Base-by-base conservation (phyloP, 2,888 invertebrate genomes). In the Alloscopus bannaensis region DNA sequence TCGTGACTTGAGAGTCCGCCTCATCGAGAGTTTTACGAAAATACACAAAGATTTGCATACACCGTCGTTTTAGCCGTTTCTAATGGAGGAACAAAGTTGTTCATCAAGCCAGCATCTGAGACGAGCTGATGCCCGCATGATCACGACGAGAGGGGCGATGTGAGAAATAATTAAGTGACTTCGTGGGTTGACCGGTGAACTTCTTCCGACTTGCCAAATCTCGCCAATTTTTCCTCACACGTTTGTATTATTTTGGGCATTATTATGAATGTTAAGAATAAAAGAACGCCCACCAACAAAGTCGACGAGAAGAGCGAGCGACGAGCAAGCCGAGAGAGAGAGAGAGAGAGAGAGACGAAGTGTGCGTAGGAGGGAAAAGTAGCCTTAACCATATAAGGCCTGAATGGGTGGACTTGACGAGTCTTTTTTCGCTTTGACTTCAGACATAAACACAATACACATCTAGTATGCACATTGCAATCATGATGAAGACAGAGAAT, bases 331-430 rank as follows among this genome's bases (percentile, higher is more conserved):
- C n/a, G n/a, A n/a, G n/a, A n/a, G n/a, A n/a, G n/a, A n/a, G n/a
- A n/a, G n/a, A n/a, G n/a, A n/a, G n/a, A n/a, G n/a, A n/a, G n/a
- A n/a, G n/a, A n/a, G n/a, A n/a, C n/a, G 40, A 80, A 60, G 70
- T 75, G 72, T 84, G 86, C 85, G 86, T 86, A 78, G 86, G 86
- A 66, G 80, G 86, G 45, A 83, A 86, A 86, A 86, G 86, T 86
- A 85, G 86, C 86, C 85, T 83, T 86, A 76, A 60, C 86, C 86
- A 85, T 84, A 86, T 85, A 86, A 86, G 86, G 86, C 83, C 81
- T 81, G 80, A 85, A 83, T 85, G 86, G 86, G 86, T 85, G 86
- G 86, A 86, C 86, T 86, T 85, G 82, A 78, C 77, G 75, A 57
- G 65, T 55, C 66, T 70, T 69, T 65, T 69, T 68, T n/a, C n/a